phyloP scores from a whole-genome alignment of 2,113 vertebrate genomes.

The Sprattus sprattus region DNA sequence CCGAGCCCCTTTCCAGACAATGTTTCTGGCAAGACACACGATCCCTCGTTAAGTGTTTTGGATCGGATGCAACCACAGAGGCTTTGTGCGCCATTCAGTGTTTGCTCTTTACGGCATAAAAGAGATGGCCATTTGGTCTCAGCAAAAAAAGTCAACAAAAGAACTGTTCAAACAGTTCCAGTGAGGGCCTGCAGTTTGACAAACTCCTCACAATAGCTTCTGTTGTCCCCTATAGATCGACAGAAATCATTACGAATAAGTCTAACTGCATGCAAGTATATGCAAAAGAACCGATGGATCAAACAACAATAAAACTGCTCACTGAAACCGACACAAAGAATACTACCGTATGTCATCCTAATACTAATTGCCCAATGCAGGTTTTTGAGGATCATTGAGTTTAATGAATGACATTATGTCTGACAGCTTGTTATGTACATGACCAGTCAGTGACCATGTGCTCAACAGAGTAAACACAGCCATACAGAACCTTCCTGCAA shows the following conservation, averaged over 20 bases:
- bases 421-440: not conserved
- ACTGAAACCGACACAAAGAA: not conserved
- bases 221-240: not conserved
- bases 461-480: not conserved
- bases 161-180: not conserved
- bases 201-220: not conserved
- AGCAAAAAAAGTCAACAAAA: not conserved
- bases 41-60: conserved; percentile 12
- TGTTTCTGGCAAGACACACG: conserved; percentile 5
- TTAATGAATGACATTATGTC: not conserved
- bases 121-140: not conserved
- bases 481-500: not conserved
- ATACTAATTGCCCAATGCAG: not conserved
- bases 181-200: not conserved
- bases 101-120: not conserved
- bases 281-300: too few species aligned
- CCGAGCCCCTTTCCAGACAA: not conserved
- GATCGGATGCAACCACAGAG: not conserved
- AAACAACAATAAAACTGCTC: not conserved
- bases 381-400: not conserved
- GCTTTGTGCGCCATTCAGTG: not conserved
- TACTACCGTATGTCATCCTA: not conserved
- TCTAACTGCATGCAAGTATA: not conserved
- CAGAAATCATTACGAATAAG: not conserved
- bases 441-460: not conserved